phyloP scores from a whole-genome alignment of 2,888 invertebrate species.

The Ramazzottius varieornatus region DNA sequence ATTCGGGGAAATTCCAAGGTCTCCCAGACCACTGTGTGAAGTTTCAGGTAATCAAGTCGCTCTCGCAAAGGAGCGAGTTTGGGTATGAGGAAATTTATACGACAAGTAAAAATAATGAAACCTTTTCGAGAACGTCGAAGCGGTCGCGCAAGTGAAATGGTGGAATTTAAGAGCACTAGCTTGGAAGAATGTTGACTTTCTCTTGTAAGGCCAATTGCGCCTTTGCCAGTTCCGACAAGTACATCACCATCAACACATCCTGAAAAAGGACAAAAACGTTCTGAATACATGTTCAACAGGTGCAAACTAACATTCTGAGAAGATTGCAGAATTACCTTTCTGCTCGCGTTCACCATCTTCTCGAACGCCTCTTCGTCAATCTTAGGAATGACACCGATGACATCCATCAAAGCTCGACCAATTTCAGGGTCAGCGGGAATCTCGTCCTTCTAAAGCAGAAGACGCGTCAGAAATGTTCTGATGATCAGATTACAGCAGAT shows the following conservation, averaged over 20 bases:
- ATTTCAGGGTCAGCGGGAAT: not conserved
- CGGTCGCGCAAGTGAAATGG: not conserved
- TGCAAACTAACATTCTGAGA: too few relatives aligned
- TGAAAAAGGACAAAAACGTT: not conserved
- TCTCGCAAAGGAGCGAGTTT: too few relatives aligned
- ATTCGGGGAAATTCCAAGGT: too few relatives aligned
- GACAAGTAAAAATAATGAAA: not conserved
- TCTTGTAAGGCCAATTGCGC: slow-evolving; percentile 1
- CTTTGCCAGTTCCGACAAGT: not conserved
- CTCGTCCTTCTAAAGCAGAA: not conserved
- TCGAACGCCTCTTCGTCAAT: not conserved
- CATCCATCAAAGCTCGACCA: not conserved
- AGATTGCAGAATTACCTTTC: not conserved
- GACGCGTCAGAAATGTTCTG: not conserved
- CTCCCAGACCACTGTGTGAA: too few relatives aligned
- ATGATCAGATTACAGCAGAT: not conserved
- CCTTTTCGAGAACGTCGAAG: not conserved
- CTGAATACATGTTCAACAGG: not conserved
- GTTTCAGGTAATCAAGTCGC: too few relatives aligned
- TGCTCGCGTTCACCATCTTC: not conserved
- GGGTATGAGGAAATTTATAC: too few relatives aligned
- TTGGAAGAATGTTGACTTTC: not conserved
- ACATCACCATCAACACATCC: slow-evolving; percentile 4
- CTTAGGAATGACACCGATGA: not conserved
- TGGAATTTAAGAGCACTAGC: not conserved